Base-by-base conservation (phyloP, 2,113 vertebrate genomes). In the Crocuta crocuta region DNA sequence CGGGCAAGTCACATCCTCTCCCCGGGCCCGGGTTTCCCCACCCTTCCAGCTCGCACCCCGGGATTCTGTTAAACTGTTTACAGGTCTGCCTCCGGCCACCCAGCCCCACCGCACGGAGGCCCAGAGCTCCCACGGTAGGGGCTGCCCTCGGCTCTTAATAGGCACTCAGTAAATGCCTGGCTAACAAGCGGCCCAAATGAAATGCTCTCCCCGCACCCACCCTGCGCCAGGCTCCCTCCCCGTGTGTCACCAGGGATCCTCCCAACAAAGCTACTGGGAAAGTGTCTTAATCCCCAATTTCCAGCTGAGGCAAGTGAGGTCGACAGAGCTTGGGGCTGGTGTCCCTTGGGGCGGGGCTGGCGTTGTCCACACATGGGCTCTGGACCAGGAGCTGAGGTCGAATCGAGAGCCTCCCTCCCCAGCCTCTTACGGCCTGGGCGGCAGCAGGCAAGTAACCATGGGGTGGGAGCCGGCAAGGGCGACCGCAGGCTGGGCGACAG, bases 401-500 rank as follows among this genome's bases (percentile, higher is more conserved):
- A 4, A 19, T 33, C 5, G 24, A 88, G 48, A 33, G 1, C 31
- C 76, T 61, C 26, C 39, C 35, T 73, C 21, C 35, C 65, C 1
- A 16, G 50, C 35, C 83, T 65, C 84, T 61, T 12, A 0, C 17
- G 84, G 85, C 58, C 76, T 85, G 92, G 82, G 65, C 16, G 43
- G 76, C 93, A 91, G 95, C n/a, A 5, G 80, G 80, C 74, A 12
- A 83, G 73, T 16, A 1, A 68, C 91, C 24, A 0, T 10, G 61
- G 97, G 95, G 89, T 21, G 39, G 73, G 80, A 92, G 61, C 65
- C 2, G 0, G 88, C 83, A 61, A 78, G 87, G 65, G 63, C 2
- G 10, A 82, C 96, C 76, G 0, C 85, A 92, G 97, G 91, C 94
- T 53, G 76, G 94, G 80, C 13, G 3, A 90, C 94, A 98, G 96